phyloP scores from a whole-genome alignment of 2,797 vertebrate genomes.

The Merluccius polli region DNA sequence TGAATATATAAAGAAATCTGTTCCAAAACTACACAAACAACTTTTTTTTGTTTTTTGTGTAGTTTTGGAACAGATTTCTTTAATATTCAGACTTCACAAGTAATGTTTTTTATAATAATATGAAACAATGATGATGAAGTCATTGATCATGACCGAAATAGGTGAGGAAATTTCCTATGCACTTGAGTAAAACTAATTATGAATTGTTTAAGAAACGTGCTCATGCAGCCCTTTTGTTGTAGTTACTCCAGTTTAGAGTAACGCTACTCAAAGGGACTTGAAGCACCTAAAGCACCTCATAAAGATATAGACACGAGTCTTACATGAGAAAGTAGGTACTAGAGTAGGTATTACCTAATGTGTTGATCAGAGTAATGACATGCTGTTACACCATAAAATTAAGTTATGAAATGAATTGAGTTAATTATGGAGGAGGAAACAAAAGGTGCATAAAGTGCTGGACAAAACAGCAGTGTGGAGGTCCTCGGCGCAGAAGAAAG shows the following conservation, averaged over 20 bases:
- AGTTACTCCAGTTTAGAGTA: neutral
- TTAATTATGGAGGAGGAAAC: neutral
- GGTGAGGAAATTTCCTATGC: neutral
- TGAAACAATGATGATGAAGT: neutral
- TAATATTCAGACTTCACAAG: no score
- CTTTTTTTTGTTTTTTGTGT: no score
- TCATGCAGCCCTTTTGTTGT: neutral
- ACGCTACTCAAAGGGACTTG: neutral
- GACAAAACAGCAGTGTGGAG: neutral
- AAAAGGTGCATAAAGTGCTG: neutral
- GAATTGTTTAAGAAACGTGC: neutral
- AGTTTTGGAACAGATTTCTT: no score
- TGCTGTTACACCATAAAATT: neutral
- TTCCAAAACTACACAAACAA: neutral
- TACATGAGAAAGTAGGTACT: no score
- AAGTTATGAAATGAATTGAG: neutral
- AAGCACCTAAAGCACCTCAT: neutral
- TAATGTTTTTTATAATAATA: no score
- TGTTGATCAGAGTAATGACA: neutral
- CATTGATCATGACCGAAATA: neutral
- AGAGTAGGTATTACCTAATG: neutral
- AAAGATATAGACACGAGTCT: neutral
- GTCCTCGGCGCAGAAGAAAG: neutral
- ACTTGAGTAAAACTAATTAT: neutral
- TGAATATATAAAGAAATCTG: neutral